Base-by-base conservation (phyloP, 2,113 vertebrate species). In the Elaphurus davidianus region DNA sequence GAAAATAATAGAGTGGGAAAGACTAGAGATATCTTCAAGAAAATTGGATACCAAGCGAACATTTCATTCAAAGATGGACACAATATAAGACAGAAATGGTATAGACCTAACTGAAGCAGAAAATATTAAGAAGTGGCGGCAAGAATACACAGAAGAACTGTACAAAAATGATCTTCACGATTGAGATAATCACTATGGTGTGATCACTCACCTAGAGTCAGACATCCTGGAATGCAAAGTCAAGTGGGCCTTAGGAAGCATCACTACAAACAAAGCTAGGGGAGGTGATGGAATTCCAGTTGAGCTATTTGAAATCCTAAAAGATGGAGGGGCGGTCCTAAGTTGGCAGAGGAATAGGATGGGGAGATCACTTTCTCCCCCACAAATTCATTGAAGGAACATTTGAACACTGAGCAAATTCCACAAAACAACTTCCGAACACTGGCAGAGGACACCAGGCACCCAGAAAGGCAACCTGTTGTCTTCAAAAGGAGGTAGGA, bases 131-230 rank as follows among this genome's bases (percentile, higher is more conserved):
- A 67, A 67, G 17, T 36, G 64, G 64, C 1, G 33, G 17, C 33
- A 67, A 67, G 64, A 67, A 67, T 67, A 67, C 17, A 67, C 64
- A 62, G 28, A 30, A n/a, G 64, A 67, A 67, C 33, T 36, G 2
- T 67, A n/a, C 62, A n/a, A n/a, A 67, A 67, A 67, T n/a, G 15
- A 19, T 10, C 33, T 67, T n/a, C 1, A 10, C 0, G 0, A 33
- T 67, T 4, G 7, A n/a, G 33, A 67, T n/a, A 67, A n/a, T 67
- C 62, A 67, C 7, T 16, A 19, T n/a, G 33, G 33, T 67, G 62
- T 67, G 33, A 67, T 67, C 62, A n/a, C 16, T 19, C 33, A n/a
- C 62, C 62, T 67, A 67, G 33, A 67, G 16, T 16, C 16, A 67
- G 33, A 67, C 7, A 67, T 19, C 62, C 33, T 67, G 16, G 8